These are phyloP conservation scores for Chaenocephalus aceratus DNA, from an alignment of 2,113 vertebrate genomes.

Conservation along the genomic window DNA sequence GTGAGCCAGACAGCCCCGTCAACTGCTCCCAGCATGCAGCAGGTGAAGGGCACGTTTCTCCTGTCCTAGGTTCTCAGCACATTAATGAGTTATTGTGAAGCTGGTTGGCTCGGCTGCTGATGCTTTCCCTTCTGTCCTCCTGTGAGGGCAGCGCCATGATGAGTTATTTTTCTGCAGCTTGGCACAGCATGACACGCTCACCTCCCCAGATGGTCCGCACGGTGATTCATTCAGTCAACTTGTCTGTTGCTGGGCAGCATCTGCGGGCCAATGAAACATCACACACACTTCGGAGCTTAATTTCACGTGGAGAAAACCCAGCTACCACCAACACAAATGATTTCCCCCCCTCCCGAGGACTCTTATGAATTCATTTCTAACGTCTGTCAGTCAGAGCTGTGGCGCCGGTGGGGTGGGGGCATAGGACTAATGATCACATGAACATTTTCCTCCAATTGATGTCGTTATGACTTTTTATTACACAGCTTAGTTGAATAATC, in stretches of 20 bases:
- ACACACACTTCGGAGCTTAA: constrained; percentile 51
- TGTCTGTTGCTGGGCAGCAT: constrained; percentile 80
- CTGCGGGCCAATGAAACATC: constrained; percentile 61
- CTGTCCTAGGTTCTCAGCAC: constrained; percentile 48
- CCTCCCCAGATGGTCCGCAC: constrained; percentile 80
- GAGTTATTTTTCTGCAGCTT: constrained; percentile 72
- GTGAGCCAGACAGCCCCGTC: constrained; percentile 30
- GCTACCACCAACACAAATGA: constrained; percentile 46
- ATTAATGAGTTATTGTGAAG: constrained; percentile 56
- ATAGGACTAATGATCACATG: constrained; percentile 18
- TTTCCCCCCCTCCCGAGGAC: constrained; percentile 14
- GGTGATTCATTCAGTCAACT: constrained; percentile 75
- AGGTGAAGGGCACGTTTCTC: constrained; percentile 48
- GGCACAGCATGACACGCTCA: constrained; percentile 74
- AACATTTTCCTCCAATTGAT: constrained; percentile 11
- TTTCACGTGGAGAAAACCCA: constrained; percentile 51
- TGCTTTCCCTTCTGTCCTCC: constrained; percentile 55
- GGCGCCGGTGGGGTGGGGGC: constrained; percentile 1
- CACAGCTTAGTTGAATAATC: too few relatives aligned
- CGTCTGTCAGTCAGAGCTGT: constrained; percentile 33
- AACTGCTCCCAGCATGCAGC: constrained; percentile 31
- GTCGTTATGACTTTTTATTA: background rate
- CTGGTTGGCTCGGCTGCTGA: constrained; percentile 28
- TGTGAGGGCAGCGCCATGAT: constrained; percentile 58
- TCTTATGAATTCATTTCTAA: constrained; percentile 41